Conservation (phyloP, 2,888 invertebrate genomes). For the Limnephilus marmoratus region DNA sequence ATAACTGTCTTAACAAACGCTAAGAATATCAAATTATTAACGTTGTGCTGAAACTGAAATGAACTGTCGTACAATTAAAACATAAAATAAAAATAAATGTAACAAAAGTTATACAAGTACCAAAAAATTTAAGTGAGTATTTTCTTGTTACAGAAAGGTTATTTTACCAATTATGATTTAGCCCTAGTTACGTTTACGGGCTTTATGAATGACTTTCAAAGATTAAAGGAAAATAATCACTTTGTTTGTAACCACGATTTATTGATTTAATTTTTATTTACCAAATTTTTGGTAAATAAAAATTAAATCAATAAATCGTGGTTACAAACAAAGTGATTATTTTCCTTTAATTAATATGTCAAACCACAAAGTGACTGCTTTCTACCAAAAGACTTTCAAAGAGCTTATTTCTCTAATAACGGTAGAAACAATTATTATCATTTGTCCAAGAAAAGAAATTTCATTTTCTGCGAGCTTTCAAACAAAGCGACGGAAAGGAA, state of each 20-base stretch:
- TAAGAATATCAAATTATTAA: no score
- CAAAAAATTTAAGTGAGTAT: background rate
- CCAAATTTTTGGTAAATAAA: no score
- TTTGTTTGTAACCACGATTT: no score
- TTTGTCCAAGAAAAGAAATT: background rate
- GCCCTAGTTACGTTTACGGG: background rate
- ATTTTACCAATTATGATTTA: background rate
- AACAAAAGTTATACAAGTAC: no score
- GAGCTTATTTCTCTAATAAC: background rate
- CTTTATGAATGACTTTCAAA: background rate
- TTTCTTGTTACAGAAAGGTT: background rate
- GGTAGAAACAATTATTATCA: background rate
- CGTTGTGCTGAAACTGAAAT: background rate
- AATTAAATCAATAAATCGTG: no score
- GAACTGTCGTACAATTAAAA: background rate
- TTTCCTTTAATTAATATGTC: no score
- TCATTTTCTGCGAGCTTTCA: background rate
- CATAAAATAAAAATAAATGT: background rate
- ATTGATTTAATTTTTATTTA: no score
- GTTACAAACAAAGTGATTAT: no score
- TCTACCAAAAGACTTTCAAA: background rate
- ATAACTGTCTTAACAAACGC: no score
- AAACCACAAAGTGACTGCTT: no score
- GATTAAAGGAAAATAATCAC: no score
- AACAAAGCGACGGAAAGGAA: background rate